Evolutionary conservation across 2,888 invertebrate genomes (phyloP), one percentile per base, ranked within the genome.

Genomic region (Sicus ferrugineus): DNA sequence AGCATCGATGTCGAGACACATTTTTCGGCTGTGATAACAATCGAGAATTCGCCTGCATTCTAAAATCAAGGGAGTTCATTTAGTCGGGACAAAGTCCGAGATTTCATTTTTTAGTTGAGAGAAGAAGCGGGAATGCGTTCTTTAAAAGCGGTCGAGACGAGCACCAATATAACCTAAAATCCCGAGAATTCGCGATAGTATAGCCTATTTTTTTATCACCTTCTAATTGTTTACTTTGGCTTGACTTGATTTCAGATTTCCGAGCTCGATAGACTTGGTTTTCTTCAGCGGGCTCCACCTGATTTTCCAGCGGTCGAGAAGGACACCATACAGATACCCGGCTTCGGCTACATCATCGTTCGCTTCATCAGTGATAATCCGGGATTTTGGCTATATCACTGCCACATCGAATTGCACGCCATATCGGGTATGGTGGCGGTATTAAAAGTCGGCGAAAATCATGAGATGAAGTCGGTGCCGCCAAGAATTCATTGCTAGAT

Each of bases 331-430:
- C 83, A 83, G 62, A 76, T 83, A 9, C 83, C 84, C 2, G 82
- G 78, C 0, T 70, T 77, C 34, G 83, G 83, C 3, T 83, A 83
- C 38, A 78, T 83, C 2, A 84, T 83, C 5, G 19, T 83, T 2
- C 81, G 83, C 19, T 83, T 84, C 34, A 71, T 83, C 1, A 81
- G 83, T 2, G 76, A 80, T 19, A 83, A 84, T 78, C 84, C 84
- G 0, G 83, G 83, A 3, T 84, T 78, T 59, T 83, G 83, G 83
- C 72, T 79, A 65, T 83, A 79, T 48, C 83, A 83, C 28, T 83
- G 84, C 26, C 81, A 83, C 66, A 77, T 83, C 23, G 83, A 84
- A 42, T 68, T 76, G 1, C 82, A 82, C 56, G 74, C 82, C 0
- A 64, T 79, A 0, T 74, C 76, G 30, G 83, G 84, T 19, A 83